These are phyloP conservation scores for Hoplodrina ambigua DNA, from an alignment of 2,888 invertebrate species.

Conservation along the genomic window DNA sequence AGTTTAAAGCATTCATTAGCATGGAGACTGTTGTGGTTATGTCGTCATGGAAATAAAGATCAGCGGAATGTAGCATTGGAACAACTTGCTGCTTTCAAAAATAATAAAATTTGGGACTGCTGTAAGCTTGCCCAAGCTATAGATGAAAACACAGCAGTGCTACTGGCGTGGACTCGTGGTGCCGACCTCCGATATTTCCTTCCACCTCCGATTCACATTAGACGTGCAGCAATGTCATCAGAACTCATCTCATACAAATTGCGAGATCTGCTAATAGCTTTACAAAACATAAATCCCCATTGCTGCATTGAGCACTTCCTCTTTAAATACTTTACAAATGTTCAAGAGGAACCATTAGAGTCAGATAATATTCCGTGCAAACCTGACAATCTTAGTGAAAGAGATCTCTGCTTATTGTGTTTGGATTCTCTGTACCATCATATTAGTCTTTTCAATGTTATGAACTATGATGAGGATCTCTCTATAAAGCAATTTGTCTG, in stretches of 20 bases:
- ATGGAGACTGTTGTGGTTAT: conserved; percentile 92
- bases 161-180: conserved; percentile 93
- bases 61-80: conserved; percentile 92
- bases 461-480: conserved; percentile 73
- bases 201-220: conserved; percentile 91
- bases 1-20: conserved; percentile 92
- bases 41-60: conserved; percentile 91
- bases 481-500: conserved; percentile 73
- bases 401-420: conserved; percentile 81
- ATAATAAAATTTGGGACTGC: conserved; percentile 93
- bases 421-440: conserved; percentile 86
- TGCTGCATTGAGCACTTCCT: conserved; percentile 83
- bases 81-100: conserved; percentile 92
- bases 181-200: conserved; percentile 94
- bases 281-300: conserved; percentile 78
- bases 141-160: conserved; percentile 94
- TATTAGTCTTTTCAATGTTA: conserved; percentile 76
- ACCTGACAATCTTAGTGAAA: conserved; percentile 84
- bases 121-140: conserved; percentile 94
- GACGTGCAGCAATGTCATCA: conserved; percentile 77
- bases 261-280: conserved; percentile 75
- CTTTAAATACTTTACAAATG: conserved; percentile 82
- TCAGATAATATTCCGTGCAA: conserved; percentile 81
- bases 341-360: conserved; percentile 84
- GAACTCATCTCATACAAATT: conserved; percentile 85